Percentiles rank a stretch among this genome's conserved stretches.
phyloP scores from a whole-genome alignment of 1,140 invertebrate species.

The Polyergus mexicanus region DNA sequence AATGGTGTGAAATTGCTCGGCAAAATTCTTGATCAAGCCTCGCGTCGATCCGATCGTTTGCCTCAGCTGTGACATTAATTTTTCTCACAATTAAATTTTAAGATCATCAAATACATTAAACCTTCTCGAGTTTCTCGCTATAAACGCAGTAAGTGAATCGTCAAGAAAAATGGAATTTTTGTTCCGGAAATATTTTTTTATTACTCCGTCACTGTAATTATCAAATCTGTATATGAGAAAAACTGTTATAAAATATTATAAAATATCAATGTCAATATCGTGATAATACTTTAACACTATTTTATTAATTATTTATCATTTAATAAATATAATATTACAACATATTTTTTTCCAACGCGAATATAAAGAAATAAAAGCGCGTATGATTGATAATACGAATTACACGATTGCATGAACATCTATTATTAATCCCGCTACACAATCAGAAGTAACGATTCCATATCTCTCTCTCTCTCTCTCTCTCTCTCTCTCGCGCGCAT shows the following conservation, averaged over 20 bases:
- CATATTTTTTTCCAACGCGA: background rate
- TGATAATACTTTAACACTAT: slow-evolving; percentile 11
- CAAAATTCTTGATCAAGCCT: background rate
- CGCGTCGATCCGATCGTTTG: background rate
- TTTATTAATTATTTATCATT: background rate
- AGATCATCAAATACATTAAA: background rate
- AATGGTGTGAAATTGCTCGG: background rate
- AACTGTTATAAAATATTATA: background rate
- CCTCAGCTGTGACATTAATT: slow-evolving; percentile 22
- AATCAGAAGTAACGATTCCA: slow-evolving; percentile 17
- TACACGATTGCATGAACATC: background rate
- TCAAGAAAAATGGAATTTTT: background rate
- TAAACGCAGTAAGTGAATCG: background rate
- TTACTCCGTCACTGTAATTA: background rate
- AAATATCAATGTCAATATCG: background rate
- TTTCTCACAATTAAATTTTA: slow-evolving; percentile 47
- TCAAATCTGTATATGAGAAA: background rate
- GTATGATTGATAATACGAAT: background rate
- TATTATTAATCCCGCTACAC: background rate
- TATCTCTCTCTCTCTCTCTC: too few relatives aligned
- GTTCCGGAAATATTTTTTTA: background rate
- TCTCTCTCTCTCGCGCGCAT: too few relatives aligned
- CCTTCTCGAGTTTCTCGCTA: background rate
- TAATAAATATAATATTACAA: background rate
- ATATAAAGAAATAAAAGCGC: too few relatives aligned